phyloP scores from a whole-genome alignment of 1,140 invertebrate species.

The Oryzaephilus surinamensis region DNA sequence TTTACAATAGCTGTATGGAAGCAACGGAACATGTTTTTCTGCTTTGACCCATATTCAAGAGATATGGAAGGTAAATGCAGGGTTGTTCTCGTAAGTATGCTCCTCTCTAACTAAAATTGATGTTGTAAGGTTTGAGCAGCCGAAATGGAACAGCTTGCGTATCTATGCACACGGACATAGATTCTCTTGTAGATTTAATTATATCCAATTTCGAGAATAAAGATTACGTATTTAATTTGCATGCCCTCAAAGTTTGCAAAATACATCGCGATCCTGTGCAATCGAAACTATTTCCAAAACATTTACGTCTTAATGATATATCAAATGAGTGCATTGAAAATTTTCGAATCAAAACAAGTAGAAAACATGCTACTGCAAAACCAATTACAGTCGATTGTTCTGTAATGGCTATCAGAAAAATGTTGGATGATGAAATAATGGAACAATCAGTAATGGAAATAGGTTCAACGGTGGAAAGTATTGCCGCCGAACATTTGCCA shows the following conservation, averaged over 20 bases:
- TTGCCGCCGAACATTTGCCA: conserved; percentile 39
- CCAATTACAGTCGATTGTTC: conserved; percentile 27
- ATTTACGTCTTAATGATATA: conserved; percentile 29
- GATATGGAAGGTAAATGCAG: conserved; percentile 36
- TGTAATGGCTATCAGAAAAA: conserved; percentile 20
- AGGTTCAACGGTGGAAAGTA: conserved; percentile 38
- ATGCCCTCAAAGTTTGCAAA: conserved; percentile 42
- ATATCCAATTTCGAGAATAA: conserved; percentile 41
- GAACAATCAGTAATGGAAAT: conserved; percentile 37
- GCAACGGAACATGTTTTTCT: conserved; percentile 43
- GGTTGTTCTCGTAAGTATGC: conserved; percentile 8
- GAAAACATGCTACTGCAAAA: conserved; percentile 25
- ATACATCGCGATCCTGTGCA: conserved; percentile 40
- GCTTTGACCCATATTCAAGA: conserved; percentile 43
- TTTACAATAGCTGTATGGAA: conserved; percentile 41
- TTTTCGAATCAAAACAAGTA: conserved; percentile 24
- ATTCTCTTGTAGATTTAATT: conserved; percentile 37
- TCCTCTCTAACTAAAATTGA: no score
- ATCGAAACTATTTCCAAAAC: conserved; percentile 28
- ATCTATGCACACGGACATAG: conserved; percentile 40
- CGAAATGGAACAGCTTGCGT: conserved; percentile 39
- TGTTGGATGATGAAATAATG: conserved; percentile 18
- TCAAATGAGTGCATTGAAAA: conserved; percentile 25
- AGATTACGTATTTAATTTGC: conserved; percentile 40
- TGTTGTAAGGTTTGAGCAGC: conserved; percentile 13